Conservation (phyloP, 2,113 vertebrate genomes). For the Blennius ocellaris region DNA sequence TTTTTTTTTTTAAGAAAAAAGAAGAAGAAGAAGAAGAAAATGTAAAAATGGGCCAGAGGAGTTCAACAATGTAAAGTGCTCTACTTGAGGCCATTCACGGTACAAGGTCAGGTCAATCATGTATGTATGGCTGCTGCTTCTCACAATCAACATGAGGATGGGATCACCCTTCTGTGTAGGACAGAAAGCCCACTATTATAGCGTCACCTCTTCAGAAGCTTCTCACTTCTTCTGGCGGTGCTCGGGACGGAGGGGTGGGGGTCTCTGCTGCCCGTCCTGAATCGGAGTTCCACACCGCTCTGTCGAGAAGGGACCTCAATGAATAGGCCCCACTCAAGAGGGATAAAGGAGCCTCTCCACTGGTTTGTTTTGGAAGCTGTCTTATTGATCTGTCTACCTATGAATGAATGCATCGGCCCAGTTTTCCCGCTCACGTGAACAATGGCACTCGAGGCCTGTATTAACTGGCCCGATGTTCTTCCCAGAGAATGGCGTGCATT, state of each 20-base stretch:
- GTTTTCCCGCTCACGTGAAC: conserved; percentile 69
- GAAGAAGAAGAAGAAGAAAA: not conserved
- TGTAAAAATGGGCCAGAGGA: conserved; percentile 42
- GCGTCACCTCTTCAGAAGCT: conserved; percentile 61
- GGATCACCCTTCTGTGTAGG: conserved; percentile 62
- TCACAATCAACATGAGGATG: conserved; percentile 61
- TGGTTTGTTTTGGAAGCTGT: conserved; percentile 84
- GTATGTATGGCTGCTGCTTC: conserved; percentile 45
- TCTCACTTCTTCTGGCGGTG: conserved; percentile 52
- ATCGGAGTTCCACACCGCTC: conserved; percentile 54
- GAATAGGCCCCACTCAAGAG: conserved; percentile 73
- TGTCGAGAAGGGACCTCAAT: conserved; percentile 61
- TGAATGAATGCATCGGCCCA: conserved; percentile 71
- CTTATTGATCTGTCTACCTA: conserved; percentile 82
- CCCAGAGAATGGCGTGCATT: conserved; percentile 55
- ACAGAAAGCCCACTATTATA: conserved; percentile 70
- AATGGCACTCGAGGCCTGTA: conserved; percentile 77
- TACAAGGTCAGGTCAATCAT: conserved; percentile 67
- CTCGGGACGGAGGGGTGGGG: conserved; percentile 29
- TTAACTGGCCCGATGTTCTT: conserved; percentile 63
- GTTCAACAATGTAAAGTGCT: conserved; percentile 59
- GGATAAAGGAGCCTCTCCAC: conserved; percentile 79
- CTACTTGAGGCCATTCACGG: conserved; percentile 59
- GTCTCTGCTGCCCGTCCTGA: conserved; percentile 40
- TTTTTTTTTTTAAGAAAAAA: too few species aligned